Evolutionary conservation across 2,113 vertebrate species (phyloP), one percentile per base, ranked within the genome.

Genomic region (Cyphomyrus discorhynchus): DNA sequence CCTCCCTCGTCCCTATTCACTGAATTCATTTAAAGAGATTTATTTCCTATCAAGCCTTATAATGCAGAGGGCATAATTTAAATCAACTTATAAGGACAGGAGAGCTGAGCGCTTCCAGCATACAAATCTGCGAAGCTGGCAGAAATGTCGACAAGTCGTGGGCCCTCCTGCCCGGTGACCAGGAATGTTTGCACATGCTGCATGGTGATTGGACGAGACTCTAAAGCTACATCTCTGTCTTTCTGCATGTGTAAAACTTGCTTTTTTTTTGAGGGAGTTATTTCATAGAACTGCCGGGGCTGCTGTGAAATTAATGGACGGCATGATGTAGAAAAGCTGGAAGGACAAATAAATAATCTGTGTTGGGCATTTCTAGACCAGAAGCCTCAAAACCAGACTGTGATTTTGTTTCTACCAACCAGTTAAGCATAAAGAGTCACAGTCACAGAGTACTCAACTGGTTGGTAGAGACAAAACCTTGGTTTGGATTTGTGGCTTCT

Each of bases 11-110:
- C 91, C 89, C 90, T 92, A 92, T 92, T 93, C 90, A 93, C 89
- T 92, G 92, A 92, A 93, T 96, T 95, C 92, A 95, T 95, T 94
- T 93, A 92, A 95, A 94, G 93, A 95, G 95, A 95, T 96, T 95
- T 95, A 96, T 96, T 94, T 95, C 95, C 94, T 94, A 94, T 95
- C 94, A 94, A 92, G 93, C 90, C 8, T 87, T 92, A 95, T 95
- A 95, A 94, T 95, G 94, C 93, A 91, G 93, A 90, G 91, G 92
- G 93, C 93, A 93, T 94, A 93, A 94, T 95, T 95, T 94, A 95
- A 95, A 96, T 95, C 93, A 95, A 95, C 93, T 93, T 94, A 94
- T 92, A 95, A 93, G 93, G 94, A 95, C 89, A 93, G 93, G 91
- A 91, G 84, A 92, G 92, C 89, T 91, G 93, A 1, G 9, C 24